A percentile compares a stretch with the other conserved stretches of the same genome.
Conservation (phyloP, 2,113 vertebrate species). For the Bombycilla garrulus region DNA sequence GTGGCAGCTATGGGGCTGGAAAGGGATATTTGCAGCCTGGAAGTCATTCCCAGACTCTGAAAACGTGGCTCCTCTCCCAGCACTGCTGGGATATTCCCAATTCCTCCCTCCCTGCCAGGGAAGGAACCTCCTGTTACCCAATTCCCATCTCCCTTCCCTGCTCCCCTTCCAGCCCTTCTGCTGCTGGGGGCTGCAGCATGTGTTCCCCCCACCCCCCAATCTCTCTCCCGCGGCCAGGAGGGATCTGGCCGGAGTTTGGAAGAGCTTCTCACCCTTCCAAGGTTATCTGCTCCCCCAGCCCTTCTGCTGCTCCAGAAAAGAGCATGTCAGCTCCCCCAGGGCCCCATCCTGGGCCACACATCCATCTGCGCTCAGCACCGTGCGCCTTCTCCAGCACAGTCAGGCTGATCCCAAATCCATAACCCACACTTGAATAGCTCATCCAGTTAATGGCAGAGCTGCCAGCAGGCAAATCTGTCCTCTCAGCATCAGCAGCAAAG, state of each 20-base stretch:
- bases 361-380: slow-evolving; percentile 24
- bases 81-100: slow-evolving; percentile 48
- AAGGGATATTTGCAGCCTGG: not conserved
- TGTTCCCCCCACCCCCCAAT: accelerated
- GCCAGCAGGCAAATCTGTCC: slow-evolving; percentile 58
- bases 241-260: not conserved
- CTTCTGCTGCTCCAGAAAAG: not conserved
- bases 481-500: slow-evolving; percentile 53
- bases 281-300: not conserved
- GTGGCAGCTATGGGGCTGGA: not conserved
- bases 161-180: not conserved
- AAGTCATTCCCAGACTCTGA: not conserved
- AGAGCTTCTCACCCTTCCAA: not conserved
- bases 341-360: not conserved
- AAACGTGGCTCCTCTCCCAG: not conserved
- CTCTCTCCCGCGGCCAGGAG: not conserved
- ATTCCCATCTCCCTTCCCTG: not conserved
- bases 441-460: slow-evolving; percentile 39
- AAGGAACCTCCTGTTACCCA: slow-evolving; percentile 58
- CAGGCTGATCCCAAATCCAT: slow-evolving; percentile 33
- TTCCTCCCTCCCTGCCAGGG: slow-evolving; percentile 51
- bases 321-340: not conserved
- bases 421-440: slow-evolving; percentile 48
- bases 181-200: not conserved
- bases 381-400: not conserved